Evolutionary conservation across 2,888 invertebrate species (phyloP), one percentile per base, ranked within the genome.

Genomic region (Ceraclea dissimilis): DNA sequence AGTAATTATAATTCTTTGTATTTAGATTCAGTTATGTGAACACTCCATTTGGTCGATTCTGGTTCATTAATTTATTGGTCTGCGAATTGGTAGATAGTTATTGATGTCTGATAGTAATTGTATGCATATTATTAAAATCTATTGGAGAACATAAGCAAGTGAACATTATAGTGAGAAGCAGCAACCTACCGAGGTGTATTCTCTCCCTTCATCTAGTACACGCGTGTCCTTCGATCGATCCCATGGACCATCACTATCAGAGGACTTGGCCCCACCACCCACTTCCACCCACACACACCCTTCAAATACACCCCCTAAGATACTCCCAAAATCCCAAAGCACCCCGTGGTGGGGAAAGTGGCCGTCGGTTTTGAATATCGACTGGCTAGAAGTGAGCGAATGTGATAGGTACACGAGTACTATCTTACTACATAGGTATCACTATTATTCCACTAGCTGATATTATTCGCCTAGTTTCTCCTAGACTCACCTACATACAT

Each of bases 181-280:
- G n/a, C 16, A 39, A 39, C 39, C n/a, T 5, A 18, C 18, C 19
- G 2, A 5, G 2, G 8, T 46, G 2, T 46, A 4, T 19, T 19
- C 46, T 18, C 46, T 19, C 19, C 18, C 17, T 20, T 18, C 5
- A 10, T 8, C 49, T 51, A 19, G 44, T 54, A 22, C 54, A 47
- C 60, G 56, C 50, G 58, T 60, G 60, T 60, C 60, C 60, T 60
- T 58, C 60, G 60, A 60, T 60, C 60, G 60, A 61, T 61, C 58
- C 54, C 56, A 33, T 44, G 57, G 53, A 57, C 53, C 52, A 51
- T 34, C 47, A 52, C 54, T 54, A 54, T 54, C 54, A 54, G 58
- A 54, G 58, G 47, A 54, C 46, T 50, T 51, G 51, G 43, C 43
- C 22, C 50, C 47, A 16, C 19, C 19, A 10, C 39, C 54, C 39